phyloP scores from a whole-genome alignment of 2,797 vertebrate genomes.

The Diglossa cyanea region DNA sequence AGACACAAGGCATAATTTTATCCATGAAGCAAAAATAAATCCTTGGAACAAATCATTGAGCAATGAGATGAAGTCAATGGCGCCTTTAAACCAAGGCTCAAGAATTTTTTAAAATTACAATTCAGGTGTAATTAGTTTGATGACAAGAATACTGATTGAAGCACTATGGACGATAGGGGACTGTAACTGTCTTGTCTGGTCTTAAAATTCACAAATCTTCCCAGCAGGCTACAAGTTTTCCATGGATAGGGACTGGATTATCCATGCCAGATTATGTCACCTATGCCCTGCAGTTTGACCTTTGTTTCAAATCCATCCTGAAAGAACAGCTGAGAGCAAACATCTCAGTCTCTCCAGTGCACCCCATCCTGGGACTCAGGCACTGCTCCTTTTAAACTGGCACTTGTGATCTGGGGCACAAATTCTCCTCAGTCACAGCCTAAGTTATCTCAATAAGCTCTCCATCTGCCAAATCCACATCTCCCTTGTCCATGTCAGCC shows the following conservation, averaged over 20 bases:
- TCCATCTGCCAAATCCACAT: neutral
- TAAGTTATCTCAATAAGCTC: neutral
- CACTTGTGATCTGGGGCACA: neutral
- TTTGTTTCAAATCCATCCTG: neutral
- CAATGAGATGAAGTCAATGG: neutral
- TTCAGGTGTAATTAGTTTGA: neutral
- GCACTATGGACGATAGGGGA: neutral
- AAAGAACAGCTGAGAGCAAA: neutral
- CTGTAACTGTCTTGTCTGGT: neutral
- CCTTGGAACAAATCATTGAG: neutral
- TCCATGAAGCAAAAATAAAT: neutral
- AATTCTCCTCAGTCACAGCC: neutral
- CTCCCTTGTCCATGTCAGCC: neutral
- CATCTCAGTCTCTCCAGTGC: neutral
- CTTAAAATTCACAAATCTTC: neutral
- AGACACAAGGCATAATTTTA: conserved; percentile 1
- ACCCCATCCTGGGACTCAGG: neutral
- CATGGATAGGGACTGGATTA: neutral
- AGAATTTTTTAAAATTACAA: neutral
- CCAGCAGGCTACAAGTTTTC: neutral
- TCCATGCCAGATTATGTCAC: neutral
- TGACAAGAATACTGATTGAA: neutral
- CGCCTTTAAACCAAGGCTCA: neutral
- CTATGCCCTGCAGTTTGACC: neutral
- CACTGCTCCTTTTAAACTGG: neutral